Conservation (phyloP, 1,140 invertebrate species). For the Pseudomyrmex flavicornis region DNA sequence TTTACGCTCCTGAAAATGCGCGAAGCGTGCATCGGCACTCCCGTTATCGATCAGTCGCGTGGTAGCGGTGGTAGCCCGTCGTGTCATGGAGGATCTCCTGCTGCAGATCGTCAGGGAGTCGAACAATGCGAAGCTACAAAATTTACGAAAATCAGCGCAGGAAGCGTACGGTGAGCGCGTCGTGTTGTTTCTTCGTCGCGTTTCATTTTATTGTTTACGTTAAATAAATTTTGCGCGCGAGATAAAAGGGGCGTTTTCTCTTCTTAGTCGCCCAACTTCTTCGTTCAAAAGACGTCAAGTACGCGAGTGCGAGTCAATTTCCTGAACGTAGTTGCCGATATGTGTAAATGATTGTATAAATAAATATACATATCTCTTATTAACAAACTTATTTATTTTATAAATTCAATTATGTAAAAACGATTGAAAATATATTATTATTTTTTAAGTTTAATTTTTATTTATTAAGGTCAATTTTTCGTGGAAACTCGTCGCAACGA, state of each 20-base stretch:
- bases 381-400: not conserved
- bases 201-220: not conserved
- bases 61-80: conserved; percentile 77
- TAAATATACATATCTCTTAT: not conserved
- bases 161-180: conserved; percentile 90
- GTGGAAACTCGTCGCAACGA: not conserved
- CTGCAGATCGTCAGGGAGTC: conserved; percentile 92
- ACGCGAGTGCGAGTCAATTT: not conserved
- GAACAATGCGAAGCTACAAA: conserved; percentile 89
- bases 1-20: conserved; percentile 64
- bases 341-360: not conserved
- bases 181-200: no score
- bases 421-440: no score
- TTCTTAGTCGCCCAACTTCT: not conserved
- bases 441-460: not conserved
- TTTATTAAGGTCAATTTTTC: no score
- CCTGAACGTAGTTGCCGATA: not conserved
- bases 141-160: conserved; percentile 91
- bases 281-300: not conserved
- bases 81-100: conserved; percentile 92
- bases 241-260: not conserved
- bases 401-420: not conserved
- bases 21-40: conserved; percentile 69
- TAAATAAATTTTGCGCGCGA: not conserved
- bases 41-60: conserved; percentile 82